These are phyloP conservation scores for Caradrina clavipalpis DNA, from an alignment of 2,888 invertebrate genomes.

Conservation along the genomic window DNA sequence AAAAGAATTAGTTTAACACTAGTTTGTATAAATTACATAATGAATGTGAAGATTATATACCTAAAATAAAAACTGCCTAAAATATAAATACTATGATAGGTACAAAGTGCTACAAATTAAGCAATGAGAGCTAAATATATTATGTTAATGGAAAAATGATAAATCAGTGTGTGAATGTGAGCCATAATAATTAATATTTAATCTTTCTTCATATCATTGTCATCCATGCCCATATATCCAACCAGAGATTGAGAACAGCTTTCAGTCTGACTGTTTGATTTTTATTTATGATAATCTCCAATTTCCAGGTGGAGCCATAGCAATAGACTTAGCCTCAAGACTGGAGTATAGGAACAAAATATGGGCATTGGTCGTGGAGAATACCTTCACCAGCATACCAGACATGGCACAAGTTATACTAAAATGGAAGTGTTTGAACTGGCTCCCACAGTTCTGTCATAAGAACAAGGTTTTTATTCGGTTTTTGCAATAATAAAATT, in stretches of 20 bases:
- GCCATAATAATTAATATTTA: not conserved
- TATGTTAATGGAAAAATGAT: no score
- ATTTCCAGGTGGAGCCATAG: constrained; percentile 96
- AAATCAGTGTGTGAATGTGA: no score
- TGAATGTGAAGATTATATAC: no score
- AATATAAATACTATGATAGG: no score
- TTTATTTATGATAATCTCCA: not conserved
- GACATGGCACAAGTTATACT: constrained; percentile 97
- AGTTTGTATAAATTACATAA: no score
- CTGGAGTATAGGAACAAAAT: constrained; percentile 94
- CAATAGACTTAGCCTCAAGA: constrained; percentile 95
- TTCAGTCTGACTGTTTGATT: not conserved
- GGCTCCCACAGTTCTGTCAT: constrained; percentile 95
- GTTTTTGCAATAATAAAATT: no score
- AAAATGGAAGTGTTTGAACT: constrained; percentile 93
- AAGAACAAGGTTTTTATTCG: constrained; percentile 95
- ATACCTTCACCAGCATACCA: constrained; percentile 98
- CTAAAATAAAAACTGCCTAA: no score
- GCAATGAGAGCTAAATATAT: no score
- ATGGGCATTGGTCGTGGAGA: constrained; percentile 97
- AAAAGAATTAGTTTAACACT: no score
- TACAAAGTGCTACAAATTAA: no score
- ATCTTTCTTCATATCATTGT: not conserved
- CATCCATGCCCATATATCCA: not conserved
- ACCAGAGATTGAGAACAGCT: not conserved